Evolutionary conservation across 2,113 vertebrate genomes (phyloP), one percentile per base, ranked within the genome.

Genomic region (Empidonax traillii): DNA sequence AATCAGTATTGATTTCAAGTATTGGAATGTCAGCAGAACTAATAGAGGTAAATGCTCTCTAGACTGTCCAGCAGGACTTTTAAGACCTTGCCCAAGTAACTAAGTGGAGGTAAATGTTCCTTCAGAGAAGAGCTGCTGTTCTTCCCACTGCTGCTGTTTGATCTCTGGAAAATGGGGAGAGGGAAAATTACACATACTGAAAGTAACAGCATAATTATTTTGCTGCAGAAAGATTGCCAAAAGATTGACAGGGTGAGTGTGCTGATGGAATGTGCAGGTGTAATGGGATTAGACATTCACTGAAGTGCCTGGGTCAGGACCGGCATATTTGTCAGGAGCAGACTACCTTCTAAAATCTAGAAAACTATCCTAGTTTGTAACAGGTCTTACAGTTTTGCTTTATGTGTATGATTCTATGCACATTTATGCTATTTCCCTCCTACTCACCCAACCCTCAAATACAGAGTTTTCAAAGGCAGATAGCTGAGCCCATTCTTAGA

Each of bases 1-100:
- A 97, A 96, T 96, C 80, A 59, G 87, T 88, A 89, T 83, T 97
- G 97, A 95, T 97, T 94, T 90, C 93, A 97, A 98, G 85, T 95
- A 87, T 78, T 96, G 84, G 73, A 94, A 87, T 97, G 61, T 74
- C 83, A 93, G 85, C 80, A 85, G 81, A 97, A 85, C 52, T 95
- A 89, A 86, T 53, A 87, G 69, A 91, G 44, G 89, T 82, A 96
- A 94, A 93, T 89, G 25, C 52, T 91, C 47, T 97, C 87, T 63
- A 91, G 76, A 81, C 91, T 89, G 72, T 93, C 78, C 94, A 92
- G 66, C 39, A 93, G 73, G 76, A 94, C 52, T 97, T 96, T 96
- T 81, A 71, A 89, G 91, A 94, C 75, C n/a, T 97, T 96, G 55
- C 65, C 62, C 83, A 25, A 94, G 72, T 84, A 76, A 89, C 37